Percentiles rank a stretch among this genome's conserved stretches.
Conservation (phyloP, 2,888 invertebrate species). For the Watsonalla binaria region DNA sequence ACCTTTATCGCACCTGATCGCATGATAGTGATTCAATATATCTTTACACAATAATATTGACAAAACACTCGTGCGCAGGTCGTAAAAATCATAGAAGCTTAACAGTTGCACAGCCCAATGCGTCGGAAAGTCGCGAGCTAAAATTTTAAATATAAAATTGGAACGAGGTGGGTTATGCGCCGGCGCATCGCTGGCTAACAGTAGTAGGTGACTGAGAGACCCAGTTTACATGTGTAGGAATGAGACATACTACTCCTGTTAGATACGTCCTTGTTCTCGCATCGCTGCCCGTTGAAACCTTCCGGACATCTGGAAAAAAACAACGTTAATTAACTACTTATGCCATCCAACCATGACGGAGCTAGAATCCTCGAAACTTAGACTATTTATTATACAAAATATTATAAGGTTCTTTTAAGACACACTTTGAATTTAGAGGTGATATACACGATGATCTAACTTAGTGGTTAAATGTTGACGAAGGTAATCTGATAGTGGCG, state of each 20-base stretch:
- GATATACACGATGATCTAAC: too few species aligned
- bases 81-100: conserved; percentile 31
- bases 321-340: neutral
- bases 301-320: conserved; percentile 84
- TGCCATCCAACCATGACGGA: neutral
- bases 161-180: conserved; percentile 69
- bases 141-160: conserved; percentile 52
- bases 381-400: neutral
- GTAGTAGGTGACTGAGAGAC: conserved; percentile 87
- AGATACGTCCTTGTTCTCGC: conserved; percentile 88
- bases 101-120: conserved; percentile 44
- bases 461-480: too few species aligned
- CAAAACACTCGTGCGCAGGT: conserved; percentile 17
- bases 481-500: too few species aligned
- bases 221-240: conserved; percentile 87
- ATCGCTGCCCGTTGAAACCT: conserved; percentile 88
- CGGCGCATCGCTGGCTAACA: conserved; percentile 79
- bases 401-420: neutral
- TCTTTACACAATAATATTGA: neutral
- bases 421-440: too few species aligned
- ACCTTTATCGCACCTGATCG: too few species aligned
- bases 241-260: conserved; percentile 88
- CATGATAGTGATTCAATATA: neutral
- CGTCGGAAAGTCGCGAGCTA: conserved; percentile 46
- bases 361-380: neutral